phyloP scores from a whole-genome alignment of 2,888 invertebrate species.

The Pollenia griseotomentosa region DNA sequence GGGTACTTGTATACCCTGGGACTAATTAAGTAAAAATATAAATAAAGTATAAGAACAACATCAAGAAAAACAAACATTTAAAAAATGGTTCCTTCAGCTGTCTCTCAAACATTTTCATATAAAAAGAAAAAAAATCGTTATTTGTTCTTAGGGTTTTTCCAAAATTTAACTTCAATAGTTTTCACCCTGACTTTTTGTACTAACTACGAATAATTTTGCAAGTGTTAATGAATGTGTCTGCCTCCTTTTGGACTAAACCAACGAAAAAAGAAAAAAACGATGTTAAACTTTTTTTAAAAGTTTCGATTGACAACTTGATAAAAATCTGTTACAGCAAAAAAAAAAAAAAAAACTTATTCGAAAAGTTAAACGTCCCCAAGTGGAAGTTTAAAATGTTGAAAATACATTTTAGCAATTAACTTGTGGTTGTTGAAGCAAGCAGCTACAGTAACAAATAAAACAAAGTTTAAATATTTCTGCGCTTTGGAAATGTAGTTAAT shows the following conservation, averaged over 20 bases:
- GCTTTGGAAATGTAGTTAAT: neutral
- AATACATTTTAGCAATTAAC: constrained; percentile 10
- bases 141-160: too few species aligned
- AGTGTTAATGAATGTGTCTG: too few species aligned
- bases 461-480: constrained; percentile 11
- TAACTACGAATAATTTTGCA: too few species aligned
- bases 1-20: neutral
- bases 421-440: neutral
- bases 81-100: neutral
- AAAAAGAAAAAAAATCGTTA: too few species aligned
- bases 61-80: neutral
- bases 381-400: constrained; percentile 22
- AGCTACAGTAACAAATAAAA: neutral
- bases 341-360: neutral
- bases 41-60: neutral
- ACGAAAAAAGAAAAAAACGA: too few species aligned
- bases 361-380: neutral
- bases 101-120: too few species aligned
- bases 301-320: constrained; percentile 27
- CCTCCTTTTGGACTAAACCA: too few species aligned
- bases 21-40: constrained; percentile 36
- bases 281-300: constrained; percentile 22
- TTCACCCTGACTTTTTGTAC: too few species aligned
- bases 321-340: neutral
- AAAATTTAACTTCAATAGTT: too few species aligned